Evolutionary conservation across 1,140 invertebrate species (phyloP).

Genomic region (Hestina assimilis): DNA sequence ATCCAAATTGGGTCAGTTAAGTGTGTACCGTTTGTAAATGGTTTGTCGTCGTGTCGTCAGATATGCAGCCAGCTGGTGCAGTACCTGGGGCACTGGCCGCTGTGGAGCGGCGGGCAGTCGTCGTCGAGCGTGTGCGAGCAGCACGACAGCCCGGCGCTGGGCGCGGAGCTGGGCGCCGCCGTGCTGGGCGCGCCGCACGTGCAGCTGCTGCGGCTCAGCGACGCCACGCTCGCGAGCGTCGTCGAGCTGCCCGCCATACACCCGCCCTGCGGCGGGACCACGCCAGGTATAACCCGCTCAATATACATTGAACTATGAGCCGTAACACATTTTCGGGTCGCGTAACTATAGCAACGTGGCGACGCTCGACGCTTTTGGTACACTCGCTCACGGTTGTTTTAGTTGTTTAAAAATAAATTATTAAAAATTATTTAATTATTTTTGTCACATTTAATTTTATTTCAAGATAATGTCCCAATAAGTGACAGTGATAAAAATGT

Average conservation of each 20-base stretch:
- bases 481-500: too few species aligned
- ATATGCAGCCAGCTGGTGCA: constrained; percentile 92
- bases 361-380: too few species aligned
- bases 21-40: too few species aligned
- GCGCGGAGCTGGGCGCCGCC: constrained; percentile 86
- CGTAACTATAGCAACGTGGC: too few species aligned
- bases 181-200: constrained; percentile 93
- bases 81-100: constrained; percentile 96
- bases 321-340: too few species aligned
- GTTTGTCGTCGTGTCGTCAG: constrained; percentile 64
- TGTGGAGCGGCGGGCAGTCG: constrained; percentile 78
- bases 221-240: constrained; percentile 91
- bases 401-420: too few species aligned
- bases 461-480: too few species aligned
- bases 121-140: constrained; percentile 94
- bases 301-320: too few species aligned
- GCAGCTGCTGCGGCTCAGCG: constrained; percentile 92
- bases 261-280: constrained; percentile 90
- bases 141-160: constrained; percentile 89
- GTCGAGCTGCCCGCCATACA: constrained; percentile 95
- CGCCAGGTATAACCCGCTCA: constrained; percentile 79
- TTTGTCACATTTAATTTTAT: too few species aligned
- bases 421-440: too few species aligned
- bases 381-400: too few species aligned
- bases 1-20: too few species aligned